A percentile compares a stretch with the other conserved stretches of the same genome.
These are phyloP conservation scores for Diadophis punctatus DNA, from an alignment of 2,113 vertebrate species.

Conservation along the genomic window DNA sequence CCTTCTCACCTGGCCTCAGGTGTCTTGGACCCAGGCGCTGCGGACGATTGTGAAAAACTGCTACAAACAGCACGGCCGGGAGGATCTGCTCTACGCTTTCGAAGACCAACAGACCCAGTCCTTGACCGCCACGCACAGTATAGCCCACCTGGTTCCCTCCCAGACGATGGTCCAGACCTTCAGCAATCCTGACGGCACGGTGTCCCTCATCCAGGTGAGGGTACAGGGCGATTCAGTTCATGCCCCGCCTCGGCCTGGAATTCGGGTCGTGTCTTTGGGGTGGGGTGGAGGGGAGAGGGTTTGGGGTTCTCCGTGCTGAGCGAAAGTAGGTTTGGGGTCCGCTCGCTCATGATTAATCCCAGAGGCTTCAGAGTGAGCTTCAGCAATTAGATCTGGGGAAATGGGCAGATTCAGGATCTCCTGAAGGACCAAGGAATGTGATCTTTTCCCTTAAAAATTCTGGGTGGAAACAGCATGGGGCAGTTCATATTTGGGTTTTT, in stretches of 20 bases:
- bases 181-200: constrained; percentile 96
- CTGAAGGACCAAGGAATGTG: background rate
- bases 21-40: constrained; percentile 96
- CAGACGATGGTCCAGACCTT: constrained; percentile 97
- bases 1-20: constrained; percentile 62
- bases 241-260: background rate
- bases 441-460: background rate
- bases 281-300: background rate
- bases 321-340: background rate
- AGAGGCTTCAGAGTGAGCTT: background rate
- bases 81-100: constrained; percentile 94
- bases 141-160: constrained; percentile 93
- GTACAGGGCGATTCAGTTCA: fast-evolving
- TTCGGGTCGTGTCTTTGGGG: no score
- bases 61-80: constrained; percentile 96
- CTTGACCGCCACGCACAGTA: constrained; percentile 83
- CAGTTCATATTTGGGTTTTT: background rate
- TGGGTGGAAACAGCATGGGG: background rate
- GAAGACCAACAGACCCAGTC: constrained; percentile 88
- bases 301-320: background rate
- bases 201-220: constrained; percentile 95
- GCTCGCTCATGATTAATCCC: background rate
- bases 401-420: background rate
- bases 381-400: background rate
- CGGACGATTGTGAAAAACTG: constrained; percentile 98